phyloP scores from a whole-genome alignment of 2,888 invertebrate species.

The Neoascia interrupta region DNA sequence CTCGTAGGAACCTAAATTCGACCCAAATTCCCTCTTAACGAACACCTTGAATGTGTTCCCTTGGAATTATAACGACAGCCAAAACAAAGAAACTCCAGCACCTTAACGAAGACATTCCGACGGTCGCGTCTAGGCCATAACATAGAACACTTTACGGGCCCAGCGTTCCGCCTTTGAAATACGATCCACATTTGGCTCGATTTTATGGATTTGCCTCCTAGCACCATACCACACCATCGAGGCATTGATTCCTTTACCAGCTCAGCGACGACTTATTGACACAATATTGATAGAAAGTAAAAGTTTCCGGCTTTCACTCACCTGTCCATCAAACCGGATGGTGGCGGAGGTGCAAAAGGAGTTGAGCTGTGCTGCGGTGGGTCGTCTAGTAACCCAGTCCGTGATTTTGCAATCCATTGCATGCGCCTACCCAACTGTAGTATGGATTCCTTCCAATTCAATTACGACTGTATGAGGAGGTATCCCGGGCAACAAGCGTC shows the following conservation, averaged over 20 bases:
- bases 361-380: constrained; percentile 12
- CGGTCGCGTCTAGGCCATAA: constrained; percentile 28
- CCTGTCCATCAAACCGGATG: constrained; percentile 50
- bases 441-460: constrained; percentile 59
- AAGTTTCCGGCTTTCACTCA: constrained; percentile 70
- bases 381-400: constrained; percentile 11
- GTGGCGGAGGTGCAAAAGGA: constrained; percentile 10
- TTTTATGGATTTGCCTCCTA: constrained; percentile 37
- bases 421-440: constrained; percentile 29
- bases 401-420: constrained; percentile 55
- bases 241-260: constrained; percentile 48
- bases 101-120: constrained; percentile 43
- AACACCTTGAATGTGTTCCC: constrained; percentile 23
- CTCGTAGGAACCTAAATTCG: constrained; percentile 23
- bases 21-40: constrained; percentile 41
- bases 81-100: not conserved
- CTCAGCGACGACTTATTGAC: constrained; percentile 73
- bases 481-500: constrained; percentile 78
- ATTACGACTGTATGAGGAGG: constrained; percentile 74
- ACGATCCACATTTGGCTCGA: constrained; percentile 49
- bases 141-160: constrained; percentile 36
- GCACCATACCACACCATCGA: not conserved
- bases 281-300: constrained; percentile 77
- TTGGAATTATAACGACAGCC: constrained; percentile 32
- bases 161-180: constrained; percentile 26